Evolutionary conservation across 2,888 invertebrate species (phyloP), one percentile per base, ranked within the genome.

Genomic region (Caprella mutica): DNA sequence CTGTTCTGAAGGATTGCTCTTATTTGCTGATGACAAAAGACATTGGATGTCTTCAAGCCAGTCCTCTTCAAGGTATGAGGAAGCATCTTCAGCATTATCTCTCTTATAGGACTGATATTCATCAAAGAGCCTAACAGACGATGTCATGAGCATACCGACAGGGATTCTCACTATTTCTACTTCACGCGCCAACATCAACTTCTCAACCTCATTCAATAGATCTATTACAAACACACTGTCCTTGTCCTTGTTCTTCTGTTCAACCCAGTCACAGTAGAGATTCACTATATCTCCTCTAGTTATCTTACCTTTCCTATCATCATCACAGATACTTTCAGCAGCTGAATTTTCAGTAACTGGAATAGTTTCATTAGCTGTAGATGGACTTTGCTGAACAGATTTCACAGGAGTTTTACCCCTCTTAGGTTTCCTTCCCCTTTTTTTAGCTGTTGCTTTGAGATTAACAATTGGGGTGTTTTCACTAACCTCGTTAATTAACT

Each of bases 211-310:
- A 40, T 52, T 57, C 27, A 59, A 14, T 5, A 63, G 48, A 43
- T 63, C 63, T 23, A 59, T 63, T 21, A 63, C 63, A 55, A 63
- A 63, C 21, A 60, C 58, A 58, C 59, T 60, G 30, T 52, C 56
- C 26, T 56, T 56, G 5, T 52, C 38, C 24, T 55, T 42, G 55
- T 55, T 52, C 26, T 63, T 63, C 38, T 55, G 51, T 29, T 52
- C 46, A 2, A 59, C 40, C 63, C 63, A 63, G 21, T 59, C 35
- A 23, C 55, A 40, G 35, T 63, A 63, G 21, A 63, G 27, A 9
- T 23, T 53, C 5, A 59, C 59, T 35, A 63, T 63, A 35, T 63
- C 63, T 14, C 59, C 63, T 38, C 63, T 51, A 17, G 63, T 59
- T 26, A 63, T 53, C 21, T 39, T 43, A 26, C 63, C n/a, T n/a